Percentiles rank a stretch among this genome's conserved stretches.
phyloP scores from a whole-genome alignment of 2,797 vertebrate genomes.

The Alauda arvensis region DNA sequence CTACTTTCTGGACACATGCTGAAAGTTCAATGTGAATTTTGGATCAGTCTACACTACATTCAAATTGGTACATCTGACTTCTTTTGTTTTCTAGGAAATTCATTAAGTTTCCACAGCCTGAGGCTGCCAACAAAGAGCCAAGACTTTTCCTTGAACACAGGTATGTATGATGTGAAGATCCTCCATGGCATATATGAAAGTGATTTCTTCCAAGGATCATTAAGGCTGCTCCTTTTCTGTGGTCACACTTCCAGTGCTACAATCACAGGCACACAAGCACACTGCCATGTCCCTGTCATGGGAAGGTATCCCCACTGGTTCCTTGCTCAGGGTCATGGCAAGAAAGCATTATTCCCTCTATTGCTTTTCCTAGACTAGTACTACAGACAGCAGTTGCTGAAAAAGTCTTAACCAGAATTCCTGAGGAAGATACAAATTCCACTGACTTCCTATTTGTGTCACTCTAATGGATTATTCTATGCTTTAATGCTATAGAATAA shows the following conservation, averaged over 20 bases:
- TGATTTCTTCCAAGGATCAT: not conserved
- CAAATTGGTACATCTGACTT: not conserved
- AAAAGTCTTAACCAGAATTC: not conserved
- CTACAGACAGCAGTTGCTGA: not conserved
- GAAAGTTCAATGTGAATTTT: not conserved
- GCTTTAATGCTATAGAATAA: too few relatives aligned
- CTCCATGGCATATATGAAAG: not conserved
- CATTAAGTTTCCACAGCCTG: not conserved
- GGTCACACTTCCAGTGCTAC: not conserved
- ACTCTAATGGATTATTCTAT: not conserved
- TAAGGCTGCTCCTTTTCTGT: not conserved
- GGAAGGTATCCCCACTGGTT: not conserved
- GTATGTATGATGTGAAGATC: not conserved
- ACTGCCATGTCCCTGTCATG: not conserved
- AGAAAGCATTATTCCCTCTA: not conserved
- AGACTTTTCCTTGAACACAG: not conserved
- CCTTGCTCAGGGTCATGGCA: not conserved
- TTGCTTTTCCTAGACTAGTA: not conserved
- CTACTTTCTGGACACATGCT: not conserved
- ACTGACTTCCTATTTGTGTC: not conserved
- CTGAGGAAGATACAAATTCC: not conserved
- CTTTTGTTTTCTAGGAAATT: not conserved
- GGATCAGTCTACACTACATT: rapidly evolving
- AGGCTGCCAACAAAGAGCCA: not conserved
- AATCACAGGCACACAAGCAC: not conserved